Evolutionary conservation across 2,113 vertebrate species (phyloP), one percentile per base, ranked within the genome.

Genomic region (Gila orcuttii): DNA sequence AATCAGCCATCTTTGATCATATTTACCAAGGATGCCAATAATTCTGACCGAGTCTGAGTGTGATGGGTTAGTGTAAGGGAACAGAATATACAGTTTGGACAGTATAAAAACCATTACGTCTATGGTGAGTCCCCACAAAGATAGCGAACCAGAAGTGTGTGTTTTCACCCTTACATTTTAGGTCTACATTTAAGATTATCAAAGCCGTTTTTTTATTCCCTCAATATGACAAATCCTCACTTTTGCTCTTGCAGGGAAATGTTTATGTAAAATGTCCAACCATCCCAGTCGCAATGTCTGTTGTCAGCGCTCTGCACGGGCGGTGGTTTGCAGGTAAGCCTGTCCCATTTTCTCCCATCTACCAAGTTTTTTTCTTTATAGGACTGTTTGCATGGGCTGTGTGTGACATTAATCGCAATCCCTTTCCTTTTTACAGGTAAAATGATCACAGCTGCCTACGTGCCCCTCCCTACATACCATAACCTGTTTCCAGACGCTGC

Each of bases 401-500:
- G 10, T 33, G 4, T 62, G 31, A 2, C 19, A 15, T 17, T 79
- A 11, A 77, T 25, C 2, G 0, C 13, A 33, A 25, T 83, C 9
- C 31, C 15, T 60, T 68, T 73, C 66, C 10, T 52, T 28, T 25
- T 10, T 28, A 2, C 82, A 99, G 98, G 97, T 84, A 99, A 99
- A 96, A 99, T 99, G 97, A 99, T 99, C 74, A 99, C 97, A 4
- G 98, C 98, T 80, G 97, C 98, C 0, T 99, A 99, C 59, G 98
- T 99, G 92, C 98, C 98, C 89, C 95, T 99, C 88, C 97, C 97
- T 62, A 98, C 98, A 3, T 99, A 99, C 87, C 98, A 99, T 91
- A 99, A 98, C 94, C 97, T 99, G 69, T 99, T 99, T 92, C 98
- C 98, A 15, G 98, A 99, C 85, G 99, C 98, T 2, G 97, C 98